Evolutionary conservation across 2,113 vertebrate genomes (phyloP).

Genomic region (Protobothrops mucrosquamatus): DNA sequence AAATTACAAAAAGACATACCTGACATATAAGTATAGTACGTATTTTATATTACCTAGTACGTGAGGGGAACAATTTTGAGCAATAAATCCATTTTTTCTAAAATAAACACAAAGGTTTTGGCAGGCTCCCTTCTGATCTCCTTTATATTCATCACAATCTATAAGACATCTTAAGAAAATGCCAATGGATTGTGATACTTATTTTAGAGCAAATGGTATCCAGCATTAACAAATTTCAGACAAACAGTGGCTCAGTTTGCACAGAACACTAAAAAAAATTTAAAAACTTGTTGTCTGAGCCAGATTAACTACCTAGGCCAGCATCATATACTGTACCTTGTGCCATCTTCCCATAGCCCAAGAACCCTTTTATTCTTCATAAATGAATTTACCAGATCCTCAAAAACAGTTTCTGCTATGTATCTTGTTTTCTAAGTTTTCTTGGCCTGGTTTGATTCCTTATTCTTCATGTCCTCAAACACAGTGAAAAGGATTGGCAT

Average conservation of each 20-base stretch:
- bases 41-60: background rate
- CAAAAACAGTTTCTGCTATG: background rate
- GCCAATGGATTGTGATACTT: background rate
- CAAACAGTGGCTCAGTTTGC: background rate
- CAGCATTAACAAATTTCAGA: background rate
- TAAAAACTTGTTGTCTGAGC: background rate
- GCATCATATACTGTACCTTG: background rate
- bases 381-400: background rate
- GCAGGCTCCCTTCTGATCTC: background rate
- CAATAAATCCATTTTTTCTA: background rate
- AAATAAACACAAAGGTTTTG: background rate
- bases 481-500: background rate
- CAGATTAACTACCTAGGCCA: background rate
- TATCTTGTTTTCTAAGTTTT: background rate
- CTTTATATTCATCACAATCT: background rate
- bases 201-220: background rate
- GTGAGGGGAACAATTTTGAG: background rate
- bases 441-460: background rate
- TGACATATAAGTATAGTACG: background rate
- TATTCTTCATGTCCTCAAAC: background rate
- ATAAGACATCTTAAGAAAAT: background rate
- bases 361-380: background rate
- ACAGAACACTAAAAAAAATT: background rate
- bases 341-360: background rate
- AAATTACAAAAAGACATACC: background rate